phyloP scores from a whole-genome alignment of 2,113 vertebrate genomes.

The Sander lucioperca region DNA sequence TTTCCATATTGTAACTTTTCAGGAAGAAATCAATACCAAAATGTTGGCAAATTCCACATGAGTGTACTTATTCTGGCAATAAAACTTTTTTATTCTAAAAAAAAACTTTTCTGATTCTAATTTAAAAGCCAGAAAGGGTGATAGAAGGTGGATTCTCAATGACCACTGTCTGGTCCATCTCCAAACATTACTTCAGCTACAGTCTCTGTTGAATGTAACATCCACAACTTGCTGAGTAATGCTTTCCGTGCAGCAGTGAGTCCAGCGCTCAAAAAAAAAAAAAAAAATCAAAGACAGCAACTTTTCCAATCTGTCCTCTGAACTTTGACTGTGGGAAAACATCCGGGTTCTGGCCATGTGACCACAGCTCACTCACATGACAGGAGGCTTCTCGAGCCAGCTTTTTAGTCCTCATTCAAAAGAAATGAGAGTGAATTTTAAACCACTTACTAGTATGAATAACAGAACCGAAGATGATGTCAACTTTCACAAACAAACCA shows the following conservation, averaged over 20 bases:
- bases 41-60: background rate
- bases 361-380: constrained; percentile 79
- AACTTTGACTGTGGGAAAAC: constrained; percentile 76
- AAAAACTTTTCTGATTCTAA: no score
- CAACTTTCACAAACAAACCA: background rate
- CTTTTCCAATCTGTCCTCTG: constrained; percentile 66
- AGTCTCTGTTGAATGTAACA: constrained; percentile 28
- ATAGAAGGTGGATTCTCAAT: background rate
- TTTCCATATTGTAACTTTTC: constrained; percentile 1
- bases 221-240: constrained; percentile 65
- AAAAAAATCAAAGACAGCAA: constrained; percentile 67
- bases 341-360: constrained; percentile 79
- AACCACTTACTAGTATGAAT: background rate
- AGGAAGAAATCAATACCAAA: constrained; percentile 6
- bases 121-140: background rate
- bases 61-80: no score
- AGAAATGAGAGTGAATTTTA: background rate
- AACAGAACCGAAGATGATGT: background rate
- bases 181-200: constrained; percentile 23
- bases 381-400: constrained; percentile 46
- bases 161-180: background rate
- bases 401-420: constrained; percentile 26
- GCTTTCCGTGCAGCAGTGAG: constrained; percentile 41
- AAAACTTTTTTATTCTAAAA: no score
- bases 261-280: background rate